Evolutionary conservation across 1,140 invertebrate species (phyloP), one percentile per base, ranked within the genome.

Genomic region (Aethina tumida): DNA sequence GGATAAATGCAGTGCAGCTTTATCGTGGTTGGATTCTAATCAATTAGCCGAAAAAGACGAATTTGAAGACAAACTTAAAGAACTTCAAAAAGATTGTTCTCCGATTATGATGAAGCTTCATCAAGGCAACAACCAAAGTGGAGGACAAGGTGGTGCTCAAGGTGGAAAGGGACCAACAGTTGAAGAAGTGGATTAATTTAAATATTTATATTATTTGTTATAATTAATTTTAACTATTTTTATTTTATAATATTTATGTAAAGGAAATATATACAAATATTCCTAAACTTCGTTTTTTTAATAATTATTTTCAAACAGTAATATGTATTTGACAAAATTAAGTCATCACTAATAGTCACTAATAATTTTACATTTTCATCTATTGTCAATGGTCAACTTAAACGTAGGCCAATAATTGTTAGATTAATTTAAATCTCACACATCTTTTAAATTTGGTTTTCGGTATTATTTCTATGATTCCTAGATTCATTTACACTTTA

Each of bases 61-160:
- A 47, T 80, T 76, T 43, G 84, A 86, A 38, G 65, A 81, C 42
- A 80, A 77, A 43, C 56, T 85, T 35, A 81, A 84, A 47, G 73
- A 81, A 18, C 58, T 84, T 4, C 81, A 85, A 52, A 63, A 63
- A n/a, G 66, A 78, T 3, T 85, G 80, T 43, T 65, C 72, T 18
- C 79, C 82, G 0, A 69, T 84, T 24, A 85, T 89, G 77, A 70
- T 77, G 49, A 87, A 86, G 53, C 51, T 87, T 4, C 82, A 86
- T 47, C 74, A 74, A 34, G 67, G 66, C 21, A 66, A 60, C 14
- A 47, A 51, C 15, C 53, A 53, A 1, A 63, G 35, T 8, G 49
- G 52, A 0, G 50, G 49, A 5, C 61, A 56, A 22, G 17, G 15
- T 29, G 51, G 50, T 16, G 52, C 41, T 20, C 52, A 55, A 18